These are phyloP conservation scores for Xiphydria camelus DNA, from an alignment of 2,888 invertebrate genomes.

Conservation along the genomic window DNA sequence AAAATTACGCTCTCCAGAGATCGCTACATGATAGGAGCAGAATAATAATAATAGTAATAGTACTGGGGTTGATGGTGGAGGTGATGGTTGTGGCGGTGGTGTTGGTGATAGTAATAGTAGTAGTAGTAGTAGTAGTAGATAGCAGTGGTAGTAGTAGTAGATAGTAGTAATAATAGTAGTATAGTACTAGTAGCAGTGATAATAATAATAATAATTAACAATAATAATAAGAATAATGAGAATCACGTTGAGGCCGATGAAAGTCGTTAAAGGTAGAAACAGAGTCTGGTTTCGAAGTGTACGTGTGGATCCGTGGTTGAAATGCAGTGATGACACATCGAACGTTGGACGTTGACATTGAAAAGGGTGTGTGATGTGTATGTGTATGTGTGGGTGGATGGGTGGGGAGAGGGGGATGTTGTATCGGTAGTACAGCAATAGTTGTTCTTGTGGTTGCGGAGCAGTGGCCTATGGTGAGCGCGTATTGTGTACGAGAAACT, in stretches of 20 bases:
- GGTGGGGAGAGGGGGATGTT: slow-evolving; percentile 17
- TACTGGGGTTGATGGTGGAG: too few species aligned
- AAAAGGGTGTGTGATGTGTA: slow-evolving; percentile 20
- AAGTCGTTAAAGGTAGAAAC: slow-evolving; percentile 21
- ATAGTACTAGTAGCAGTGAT: background rate
- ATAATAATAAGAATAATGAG: slow-evolving; percentile 19
- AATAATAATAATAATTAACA: background rate
- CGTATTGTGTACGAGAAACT: slow-evolving; percentile 56
- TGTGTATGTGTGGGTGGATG: slow-evolving; percentile 16
- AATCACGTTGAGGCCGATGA: slow-evolving; percentile 15
- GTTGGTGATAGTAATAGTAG: background rate
- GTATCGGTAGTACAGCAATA: slow-evolving; percentile 10
- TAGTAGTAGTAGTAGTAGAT: background rate
- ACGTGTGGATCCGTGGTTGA: slow-evolving; percentile 19
- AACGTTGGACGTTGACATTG: slow-evolving; percentile 21
- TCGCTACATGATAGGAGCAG: too few species aligned
- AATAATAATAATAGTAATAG: too few species aligned
- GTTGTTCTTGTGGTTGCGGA: slow-evolving; percentile 8
- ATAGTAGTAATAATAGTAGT: slow-evolving; percentile 1
- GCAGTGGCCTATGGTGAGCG: slow-evolving; percentile 47
- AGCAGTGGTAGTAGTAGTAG: background rate
- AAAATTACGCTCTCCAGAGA: too few species aligned
- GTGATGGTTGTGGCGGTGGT: background rate
- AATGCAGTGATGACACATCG: too few species aligned
- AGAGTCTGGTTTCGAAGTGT: slow-evolving; percentile 22